Conservation (phyloP, 1,140 invertebrate species). For the Ephestia elutella region DNA sequence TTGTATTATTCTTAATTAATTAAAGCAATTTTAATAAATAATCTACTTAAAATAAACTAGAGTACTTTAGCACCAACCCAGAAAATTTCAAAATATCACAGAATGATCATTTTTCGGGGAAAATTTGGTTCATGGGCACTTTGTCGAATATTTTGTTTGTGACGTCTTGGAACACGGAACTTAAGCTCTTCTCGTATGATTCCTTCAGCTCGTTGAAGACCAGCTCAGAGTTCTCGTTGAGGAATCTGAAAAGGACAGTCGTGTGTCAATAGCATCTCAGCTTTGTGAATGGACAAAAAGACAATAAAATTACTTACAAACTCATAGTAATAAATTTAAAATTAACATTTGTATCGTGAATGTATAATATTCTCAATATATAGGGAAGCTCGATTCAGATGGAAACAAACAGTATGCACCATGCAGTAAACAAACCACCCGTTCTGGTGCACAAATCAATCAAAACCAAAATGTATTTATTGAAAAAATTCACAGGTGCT, state of each 20-base stretch:
- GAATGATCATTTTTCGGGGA: constrained; percentile 58
- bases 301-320: no score
- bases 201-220: constrained; percentile 79
- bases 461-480: no score
- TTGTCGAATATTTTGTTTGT: constrained; percentile 78
- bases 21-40: constrained; percentile 50
- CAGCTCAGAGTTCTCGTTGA: constrained; percentile 80
- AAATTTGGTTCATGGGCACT: constrained; percentile 78
- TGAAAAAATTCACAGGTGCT: no score
- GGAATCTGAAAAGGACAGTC: constrained; percentile 60
- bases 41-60: constrained; percentile 12
- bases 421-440: no score
- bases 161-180: constrained; percentile 76
- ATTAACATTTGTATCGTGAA: no score
- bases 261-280: background rate
- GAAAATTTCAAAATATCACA: background rate
- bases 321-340: no score
- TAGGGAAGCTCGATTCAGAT: no score
- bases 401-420: no score
- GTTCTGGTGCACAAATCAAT: no score
- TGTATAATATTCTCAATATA: no score
- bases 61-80: background rate
- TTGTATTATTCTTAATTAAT: constrained; percentile 24
- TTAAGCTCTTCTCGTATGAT: constrained; percentile 78
- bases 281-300: background rate